These are phyloP conservation scores for Mactromeris polynyma DNA, from an alignment of 2,888 invertebrate genomes.

Conservation along the genomic window DNA sequence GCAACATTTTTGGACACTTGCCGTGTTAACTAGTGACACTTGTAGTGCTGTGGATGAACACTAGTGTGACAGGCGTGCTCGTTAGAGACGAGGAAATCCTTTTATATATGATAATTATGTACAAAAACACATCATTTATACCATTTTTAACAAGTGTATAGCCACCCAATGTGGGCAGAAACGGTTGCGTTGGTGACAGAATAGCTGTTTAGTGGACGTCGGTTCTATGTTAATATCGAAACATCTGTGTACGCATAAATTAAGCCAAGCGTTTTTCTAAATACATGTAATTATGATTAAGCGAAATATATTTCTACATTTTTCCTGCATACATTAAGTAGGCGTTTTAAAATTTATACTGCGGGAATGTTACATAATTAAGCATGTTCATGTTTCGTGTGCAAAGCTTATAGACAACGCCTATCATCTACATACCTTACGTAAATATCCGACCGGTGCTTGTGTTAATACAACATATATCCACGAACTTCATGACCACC, in stretches of 20 bases:
- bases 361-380: too few species aligned
- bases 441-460: too few species aligned
- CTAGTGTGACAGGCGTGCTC: neutral
- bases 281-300: neutral
- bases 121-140: neutral
- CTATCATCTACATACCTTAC: too few species aligned
- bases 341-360: too few species aligned
- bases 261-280: neutral
- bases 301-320: too few species aligned
- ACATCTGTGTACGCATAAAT: neutral
- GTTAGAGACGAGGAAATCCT: neutral
- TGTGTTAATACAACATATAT: too few species aligned
- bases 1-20: neutral
- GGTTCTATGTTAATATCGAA: conserved; percentile 1
- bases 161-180: neutral
- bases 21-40: neutral
- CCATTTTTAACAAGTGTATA: neutral
- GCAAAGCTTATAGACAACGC: too few species aligned
- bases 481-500: too few species aligned
- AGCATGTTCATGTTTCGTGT: too few species aligned
- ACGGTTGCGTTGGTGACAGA: neutral
- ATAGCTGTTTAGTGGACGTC: neutral
- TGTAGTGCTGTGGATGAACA: neutral
- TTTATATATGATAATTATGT: conserved; percentile 11
- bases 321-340: too few species aligned